Percentiles rank a stretch among this genome's conserved stretches.
Conservation (phyloP, 2,888 invertebrate genomes). For the Pteria penguin region DNA sequence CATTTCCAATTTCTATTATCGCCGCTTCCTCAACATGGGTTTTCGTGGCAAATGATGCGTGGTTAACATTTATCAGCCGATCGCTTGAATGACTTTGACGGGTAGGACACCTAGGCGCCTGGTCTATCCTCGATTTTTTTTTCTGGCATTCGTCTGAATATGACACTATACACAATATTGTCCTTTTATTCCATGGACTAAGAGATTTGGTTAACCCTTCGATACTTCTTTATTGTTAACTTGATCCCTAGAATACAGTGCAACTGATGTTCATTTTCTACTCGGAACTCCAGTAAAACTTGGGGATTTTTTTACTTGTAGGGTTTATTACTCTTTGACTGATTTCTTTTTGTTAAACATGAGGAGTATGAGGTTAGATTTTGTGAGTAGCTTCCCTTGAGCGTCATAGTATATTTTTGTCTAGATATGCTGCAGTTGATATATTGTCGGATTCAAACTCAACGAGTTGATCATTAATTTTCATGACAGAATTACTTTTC, state of each 20-base stretch:
- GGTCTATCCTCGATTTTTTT: too few species aligned
- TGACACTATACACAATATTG: too few species aligned
- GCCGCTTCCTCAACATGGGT: background rate
- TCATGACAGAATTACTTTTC: constrained; percentile 7
- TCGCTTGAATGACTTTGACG: constrained; percentile 28
- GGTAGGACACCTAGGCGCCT: too few species aligned
- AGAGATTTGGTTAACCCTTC: too few species aligned
- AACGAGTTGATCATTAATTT: background rate
- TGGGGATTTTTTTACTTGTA: constrained; percentile 16
- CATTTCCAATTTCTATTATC: constrained; percentile 10
- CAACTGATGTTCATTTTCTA: constrained; percentile 14
- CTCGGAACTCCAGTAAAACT: constrained; percentile 21
- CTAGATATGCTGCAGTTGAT: constrained; percentile 14
- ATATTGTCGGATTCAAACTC: constrained; percentile 30
- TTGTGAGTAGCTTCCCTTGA: constrained; percentile 1
- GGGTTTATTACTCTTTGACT: constrained; percentile 23
- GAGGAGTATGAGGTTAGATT: constrained; percentile 9
- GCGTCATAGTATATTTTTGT: constrained; percentile 18
- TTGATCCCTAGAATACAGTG: constrained; percentile 29
- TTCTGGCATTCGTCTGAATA: too few species aligned
- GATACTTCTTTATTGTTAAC: too few species aligned
- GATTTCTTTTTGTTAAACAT: constrained; percentile 37
- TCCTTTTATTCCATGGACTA: too few species aligned
- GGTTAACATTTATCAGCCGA: constrained; percentile 38
- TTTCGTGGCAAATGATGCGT: constrained; percentile 10